phyloP scores from a whole-genome alignment of 2,113 vertebrate species.

The Chaetodon auriga region DNA sequence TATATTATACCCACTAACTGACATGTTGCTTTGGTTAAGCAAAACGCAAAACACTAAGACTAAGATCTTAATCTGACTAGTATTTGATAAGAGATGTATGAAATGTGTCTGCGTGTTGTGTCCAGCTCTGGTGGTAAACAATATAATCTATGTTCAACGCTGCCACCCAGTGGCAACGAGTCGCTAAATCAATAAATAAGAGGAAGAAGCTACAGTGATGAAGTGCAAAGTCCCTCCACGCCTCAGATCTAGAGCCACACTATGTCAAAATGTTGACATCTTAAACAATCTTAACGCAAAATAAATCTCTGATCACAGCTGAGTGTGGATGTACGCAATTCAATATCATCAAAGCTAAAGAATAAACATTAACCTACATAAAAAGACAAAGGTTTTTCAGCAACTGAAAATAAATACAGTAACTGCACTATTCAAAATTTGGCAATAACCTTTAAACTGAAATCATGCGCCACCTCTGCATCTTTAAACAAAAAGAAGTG shows the following conservation, averaged over 20 bases:
- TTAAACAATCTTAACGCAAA: not conserved
- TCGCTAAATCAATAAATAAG: conserved; percentile 63
- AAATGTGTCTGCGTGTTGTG: conserved; percentile 11
- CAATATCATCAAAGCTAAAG: conserved; percentile 12
- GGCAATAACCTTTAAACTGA: conserved; percentile 18
- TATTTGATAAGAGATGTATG: not conserved
- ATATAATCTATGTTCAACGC: conserved; percentile 37
- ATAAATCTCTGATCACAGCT: conserved; percentile 19
- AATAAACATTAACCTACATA: conserved; percentile 11
- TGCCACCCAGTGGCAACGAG: conserved; percentile 75
- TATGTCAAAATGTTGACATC: not conserved
- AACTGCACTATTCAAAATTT: conserved; percentile 15
- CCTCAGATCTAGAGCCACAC: conserved; percentile 8
- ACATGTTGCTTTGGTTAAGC: conserved; percentile 20
- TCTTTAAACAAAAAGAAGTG: conserved; percentile 7
- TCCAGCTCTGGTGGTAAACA: conserved; percentile 54
- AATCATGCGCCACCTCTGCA: conserved; percentile 5
- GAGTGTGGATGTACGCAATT: not conserved
- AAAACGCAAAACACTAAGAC: not conserved
- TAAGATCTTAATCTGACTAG: not conserved
- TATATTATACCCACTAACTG: not conserved
- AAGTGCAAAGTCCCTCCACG: conserved; percentile 56
- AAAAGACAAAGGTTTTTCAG: not conserved
- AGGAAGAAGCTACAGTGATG: conserved; percentile 24
- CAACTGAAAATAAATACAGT: not conserved